Percentiles rank a stretch among this genome's conserved stretches.
Evolutionary conservation across 1,140 invertebrate species (phyloP).

Genomic region (Aphaenogaster rudis): DNA sequence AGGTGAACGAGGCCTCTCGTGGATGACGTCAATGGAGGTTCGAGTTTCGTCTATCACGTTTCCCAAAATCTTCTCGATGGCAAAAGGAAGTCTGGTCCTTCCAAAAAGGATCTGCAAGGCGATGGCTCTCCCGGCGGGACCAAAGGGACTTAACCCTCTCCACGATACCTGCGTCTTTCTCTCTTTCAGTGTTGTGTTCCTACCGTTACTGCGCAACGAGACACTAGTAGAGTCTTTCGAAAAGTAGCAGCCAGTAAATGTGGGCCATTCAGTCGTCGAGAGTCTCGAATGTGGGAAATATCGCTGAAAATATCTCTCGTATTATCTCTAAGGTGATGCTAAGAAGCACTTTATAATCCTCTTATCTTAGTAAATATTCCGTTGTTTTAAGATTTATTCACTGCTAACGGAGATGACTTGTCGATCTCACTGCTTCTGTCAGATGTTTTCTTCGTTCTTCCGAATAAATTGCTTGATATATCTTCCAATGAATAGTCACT

Average conservation of each 20-base stretch:
- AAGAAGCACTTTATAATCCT: slow-evolving; percentile 11
- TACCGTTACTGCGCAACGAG: slow-evolving; percentile 1
- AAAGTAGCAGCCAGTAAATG: slow-evolving; percentile 81
- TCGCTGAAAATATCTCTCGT: background rate
- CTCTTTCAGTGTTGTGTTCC: background rate
- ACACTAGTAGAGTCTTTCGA: slow-evolving; percentile 76
- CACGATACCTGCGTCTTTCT: background rate
- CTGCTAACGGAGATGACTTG: background rate
- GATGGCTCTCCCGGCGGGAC: background rate
- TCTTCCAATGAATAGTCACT: background rate
- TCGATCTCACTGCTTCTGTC: background rate
- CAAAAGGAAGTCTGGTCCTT: background rate
- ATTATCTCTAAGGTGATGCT: background rate
- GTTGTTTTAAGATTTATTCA: background rate
- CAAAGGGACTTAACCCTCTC: slow-evolving; percentile 4
- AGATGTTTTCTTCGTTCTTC: background rate
- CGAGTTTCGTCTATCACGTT: slow-evolving; percentile 48
- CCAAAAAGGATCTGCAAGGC: background rate
- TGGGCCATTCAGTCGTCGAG: slow-evolving; percentile 78
- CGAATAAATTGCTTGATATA: background rate
- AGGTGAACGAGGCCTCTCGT: slow-evolving; percentile 56
- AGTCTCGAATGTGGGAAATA: background rate
- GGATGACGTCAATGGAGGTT: slow-evolving; percentile 49
- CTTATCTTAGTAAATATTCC: background rate
- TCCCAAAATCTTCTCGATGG: slow-evolving; percentile 20